Percentiles rank a stretch among this genome's conserved stretches.
Conservation (phyloP, 2,113 vertebrate species). For the Mobula birostris region DNA sequence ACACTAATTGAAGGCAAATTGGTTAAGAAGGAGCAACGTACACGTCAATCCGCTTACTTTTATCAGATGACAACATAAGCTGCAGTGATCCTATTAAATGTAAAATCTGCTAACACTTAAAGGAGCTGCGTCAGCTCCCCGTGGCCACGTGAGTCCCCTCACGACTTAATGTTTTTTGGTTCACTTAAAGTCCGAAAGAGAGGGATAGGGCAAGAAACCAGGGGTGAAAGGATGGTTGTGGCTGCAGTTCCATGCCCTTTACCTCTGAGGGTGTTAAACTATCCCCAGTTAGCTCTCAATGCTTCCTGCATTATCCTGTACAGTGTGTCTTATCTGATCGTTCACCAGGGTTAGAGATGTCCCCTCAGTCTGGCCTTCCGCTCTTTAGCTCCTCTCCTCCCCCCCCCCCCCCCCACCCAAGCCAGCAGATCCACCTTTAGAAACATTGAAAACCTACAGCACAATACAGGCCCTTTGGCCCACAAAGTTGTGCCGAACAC, state of each 20-base stretch:
- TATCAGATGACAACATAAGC: slow-evolving; percentile 82
- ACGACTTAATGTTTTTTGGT: slow-evolving; percentile 49
- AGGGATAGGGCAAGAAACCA: neutral
- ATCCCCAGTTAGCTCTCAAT: neutral
- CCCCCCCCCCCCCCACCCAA: neutral
- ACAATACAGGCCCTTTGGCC: no score
- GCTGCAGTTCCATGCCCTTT: neutral
- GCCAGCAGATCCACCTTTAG: no score
- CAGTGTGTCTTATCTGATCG: neutral
- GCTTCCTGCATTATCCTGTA: neutral
- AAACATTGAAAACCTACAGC: no score
- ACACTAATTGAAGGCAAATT: slow-evolving; percentile 75
- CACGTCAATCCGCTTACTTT: slow-evolving; percentile 75
- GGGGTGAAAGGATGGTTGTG: neutral
- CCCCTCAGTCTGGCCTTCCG: neutral
- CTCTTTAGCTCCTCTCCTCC: neutral
- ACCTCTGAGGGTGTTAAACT: neutral
- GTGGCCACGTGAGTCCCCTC: slow-evolving; percentile 45
- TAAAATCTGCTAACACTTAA: slow-evolving; percentile 74
- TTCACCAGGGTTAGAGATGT: neutral
- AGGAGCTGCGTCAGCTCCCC: slow-evolving; percentile 77
- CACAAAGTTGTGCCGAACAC: no score
- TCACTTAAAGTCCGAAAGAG: slow-evolving; percentile 44
- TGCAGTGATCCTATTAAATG: slow-evolving; percentile 77
- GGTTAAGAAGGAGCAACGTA: slow-evolving; percentile 72